phyloP scores from a whole-genome alignment of 2,113 vertebrate genomes.

The Cheilinus undulatus region DNA sequence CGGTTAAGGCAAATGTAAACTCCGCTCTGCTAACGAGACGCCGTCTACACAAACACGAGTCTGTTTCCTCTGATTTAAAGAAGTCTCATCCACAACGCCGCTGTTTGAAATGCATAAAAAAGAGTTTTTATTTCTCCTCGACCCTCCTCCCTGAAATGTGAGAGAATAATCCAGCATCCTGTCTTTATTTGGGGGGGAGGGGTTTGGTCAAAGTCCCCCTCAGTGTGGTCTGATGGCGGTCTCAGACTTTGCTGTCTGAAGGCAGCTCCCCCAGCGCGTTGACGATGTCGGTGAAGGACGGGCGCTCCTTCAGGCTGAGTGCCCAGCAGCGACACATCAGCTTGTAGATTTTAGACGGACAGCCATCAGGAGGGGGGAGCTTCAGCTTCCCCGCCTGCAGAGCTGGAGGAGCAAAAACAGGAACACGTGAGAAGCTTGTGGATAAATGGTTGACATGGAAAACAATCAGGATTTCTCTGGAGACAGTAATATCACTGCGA shows the following conservation, averaged over 20 bases:
- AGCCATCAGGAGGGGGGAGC: constrained; percentile 88
- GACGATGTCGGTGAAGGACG: constrained; percentile 93
- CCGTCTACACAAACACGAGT: constrained; percentile 38
- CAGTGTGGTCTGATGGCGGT: neutral
- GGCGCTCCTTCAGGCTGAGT: constrained; percentile 92
- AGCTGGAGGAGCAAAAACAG: constrained; percentile 72
- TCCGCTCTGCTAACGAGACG: constrained; percentile 48
- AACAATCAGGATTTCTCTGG: no score
- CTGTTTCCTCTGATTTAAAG: constrained; percentile 51
- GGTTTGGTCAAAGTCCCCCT: constrained; percentile 30
- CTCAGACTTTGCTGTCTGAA: constrained; percentile 93
- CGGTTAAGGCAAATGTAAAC: constrained; percentile 74
- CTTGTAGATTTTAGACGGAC: constrained; percentile 91
- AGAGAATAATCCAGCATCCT: constrained; percentile 76
- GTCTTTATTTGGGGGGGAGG: constrained; percentile 55
- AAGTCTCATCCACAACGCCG: constrained; percentile 54
- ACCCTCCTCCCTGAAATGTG: constrained; percentile 81
- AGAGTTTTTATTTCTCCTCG: constrained; percentile 53
- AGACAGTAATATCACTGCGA: no score
- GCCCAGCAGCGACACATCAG: constrained; percentile 96
- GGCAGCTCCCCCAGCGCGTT: constrained; percentile 88
- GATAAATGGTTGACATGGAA: no score
- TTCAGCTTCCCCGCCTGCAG: constrained; percentile 89
- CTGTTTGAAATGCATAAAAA: constrained; percentile 74
- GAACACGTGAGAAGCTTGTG: no score